Evolutionary conservation across 2,888 invertebrate species (phyloP).

Genomic region (Eupithecia subumbrata): DNA sequence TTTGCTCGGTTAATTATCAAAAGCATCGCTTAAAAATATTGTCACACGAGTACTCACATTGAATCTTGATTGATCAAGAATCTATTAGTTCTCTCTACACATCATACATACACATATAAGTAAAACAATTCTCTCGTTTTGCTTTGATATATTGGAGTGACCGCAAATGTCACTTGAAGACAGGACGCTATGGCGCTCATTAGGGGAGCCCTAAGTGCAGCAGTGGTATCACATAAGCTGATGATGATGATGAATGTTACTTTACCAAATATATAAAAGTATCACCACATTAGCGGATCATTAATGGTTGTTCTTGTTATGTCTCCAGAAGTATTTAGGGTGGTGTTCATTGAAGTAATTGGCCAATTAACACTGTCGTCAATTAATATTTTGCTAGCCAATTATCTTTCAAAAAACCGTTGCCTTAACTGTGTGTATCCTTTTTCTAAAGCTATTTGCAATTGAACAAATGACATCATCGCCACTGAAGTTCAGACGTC

Average conservation of each 20-base stretch:
- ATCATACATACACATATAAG: no score
- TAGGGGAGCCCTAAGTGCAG: neutral
- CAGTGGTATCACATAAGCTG: neutral
- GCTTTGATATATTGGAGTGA: neutral
- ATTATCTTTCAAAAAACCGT: neutral
- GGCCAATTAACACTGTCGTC: neutral
- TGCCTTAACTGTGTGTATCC: neutral
- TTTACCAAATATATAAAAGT: neutral
- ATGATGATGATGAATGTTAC: neutral
- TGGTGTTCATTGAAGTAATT: neutral
- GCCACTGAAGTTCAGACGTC: slow-evolving; percentile 11
- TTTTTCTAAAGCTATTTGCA: slow-evolving; percentile 7
- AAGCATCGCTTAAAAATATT: no score
- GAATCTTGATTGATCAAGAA: neutral
- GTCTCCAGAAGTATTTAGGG: neutral
- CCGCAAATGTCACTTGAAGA: neutral
- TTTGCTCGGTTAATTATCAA: no score
- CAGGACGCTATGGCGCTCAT: neutral
- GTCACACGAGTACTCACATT: neutral
- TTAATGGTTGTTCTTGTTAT: neutral
- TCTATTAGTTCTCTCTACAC: neutral
- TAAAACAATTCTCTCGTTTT: neutral
- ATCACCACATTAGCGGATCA: neutral
- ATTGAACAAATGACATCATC: slow-evolving; percentile 13
- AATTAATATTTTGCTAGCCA: neutral